Percentiles rank a stretch among this genome's conserved stretches.
Conservation (phyloP, 2,113 vertebrate species). For the Cavia aperea region DNA sequence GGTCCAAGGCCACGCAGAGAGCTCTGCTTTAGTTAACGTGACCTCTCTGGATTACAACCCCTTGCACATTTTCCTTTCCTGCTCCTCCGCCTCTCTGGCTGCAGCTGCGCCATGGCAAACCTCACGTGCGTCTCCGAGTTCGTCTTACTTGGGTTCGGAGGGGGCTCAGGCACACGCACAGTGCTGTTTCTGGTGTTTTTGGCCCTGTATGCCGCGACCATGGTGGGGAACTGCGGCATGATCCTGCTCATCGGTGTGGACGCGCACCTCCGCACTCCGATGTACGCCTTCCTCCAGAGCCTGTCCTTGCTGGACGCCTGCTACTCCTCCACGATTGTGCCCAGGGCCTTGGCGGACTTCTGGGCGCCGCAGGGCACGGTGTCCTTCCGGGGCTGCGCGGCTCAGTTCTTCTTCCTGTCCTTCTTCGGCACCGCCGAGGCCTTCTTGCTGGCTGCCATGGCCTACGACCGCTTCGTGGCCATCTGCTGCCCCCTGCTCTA, state of each 20-base stretch:
- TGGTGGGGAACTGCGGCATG: constrained; percentile 49
- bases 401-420: constrained; percentile 56
- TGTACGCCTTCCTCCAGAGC: constrained; percentile 56
- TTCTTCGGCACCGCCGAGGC: constrained; percentile 37
- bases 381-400: constrained; percentile 28
- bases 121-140: constrained; percentile 32
- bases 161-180: not conserved
- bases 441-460: constrained; percentile 54
- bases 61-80: not conserved
- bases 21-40: not conserved
- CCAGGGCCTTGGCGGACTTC: constrained; percentile 44
- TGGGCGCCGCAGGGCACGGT: not conserved
- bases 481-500: constrained; percentile 43
- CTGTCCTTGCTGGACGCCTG: constrained; percentile 57
- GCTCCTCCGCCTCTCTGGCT: too few species aligned
- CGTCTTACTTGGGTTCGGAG: constrained; percentile 57
- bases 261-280: constrained; percentile 37
- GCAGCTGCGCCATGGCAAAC: not conserved
- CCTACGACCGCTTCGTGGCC: constrained; percentile 32
- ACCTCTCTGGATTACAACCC: not conserved
- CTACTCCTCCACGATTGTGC: constrained; percentile 57
- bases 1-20: not conserved
- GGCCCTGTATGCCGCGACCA: not conserved
- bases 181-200: constrained; percentile 31
- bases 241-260: not conserved